These are phyloP conservation scores for Pseudomugil gertrudae DNA, from an alignment of 2,797 vertebrate species.

Conservation along the genomic window DNA sequence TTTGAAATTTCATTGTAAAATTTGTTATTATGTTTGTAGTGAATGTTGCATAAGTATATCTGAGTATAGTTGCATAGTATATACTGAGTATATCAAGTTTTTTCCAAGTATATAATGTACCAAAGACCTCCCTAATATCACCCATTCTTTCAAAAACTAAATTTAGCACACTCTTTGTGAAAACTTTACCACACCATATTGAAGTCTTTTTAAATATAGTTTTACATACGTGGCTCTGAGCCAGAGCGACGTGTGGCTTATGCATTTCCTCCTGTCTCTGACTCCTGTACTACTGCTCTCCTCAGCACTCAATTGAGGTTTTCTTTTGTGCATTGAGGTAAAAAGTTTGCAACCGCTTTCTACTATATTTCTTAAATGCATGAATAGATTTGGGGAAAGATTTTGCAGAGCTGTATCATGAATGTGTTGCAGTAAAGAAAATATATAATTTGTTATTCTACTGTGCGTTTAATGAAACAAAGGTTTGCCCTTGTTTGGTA, in stretches of 20 bases:
- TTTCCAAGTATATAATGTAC: not conserved
- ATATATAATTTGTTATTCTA: not conserved
- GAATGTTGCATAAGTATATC: too few species aligned
- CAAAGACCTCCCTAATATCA: too few species aligned
- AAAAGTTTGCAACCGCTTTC: constrained; percentile 1
- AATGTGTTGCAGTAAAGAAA: not conserved
- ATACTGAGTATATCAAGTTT: not conserved
- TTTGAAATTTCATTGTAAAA: not conserved
- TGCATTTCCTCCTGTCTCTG: constrained; percentile 33
- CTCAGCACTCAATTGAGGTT: constrained; percentile 9
- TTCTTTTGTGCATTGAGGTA: constrained; percentile 25
- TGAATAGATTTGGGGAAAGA: not conserved
- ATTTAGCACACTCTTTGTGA: not conserved
- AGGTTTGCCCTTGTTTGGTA: not conserved
- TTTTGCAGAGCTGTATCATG: not conserved
- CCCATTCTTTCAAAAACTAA: not conserved
- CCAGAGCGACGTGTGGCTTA: constrained; percentile 39
- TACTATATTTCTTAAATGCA: not conserved
- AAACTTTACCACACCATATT: not conserved
- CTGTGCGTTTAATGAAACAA: too few species aligned
- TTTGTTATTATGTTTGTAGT: too few species aligned
- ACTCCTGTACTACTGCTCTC: constrained; percentile 4
- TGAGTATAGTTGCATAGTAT: too few species aligned
- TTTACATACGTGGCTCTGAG: not conserved
- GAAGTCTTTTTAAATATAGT: constrained; percentile 22